Conservation (phyloP, 2,888 invertebrate genomes). For the Vandiemenella viatica region DNA sequence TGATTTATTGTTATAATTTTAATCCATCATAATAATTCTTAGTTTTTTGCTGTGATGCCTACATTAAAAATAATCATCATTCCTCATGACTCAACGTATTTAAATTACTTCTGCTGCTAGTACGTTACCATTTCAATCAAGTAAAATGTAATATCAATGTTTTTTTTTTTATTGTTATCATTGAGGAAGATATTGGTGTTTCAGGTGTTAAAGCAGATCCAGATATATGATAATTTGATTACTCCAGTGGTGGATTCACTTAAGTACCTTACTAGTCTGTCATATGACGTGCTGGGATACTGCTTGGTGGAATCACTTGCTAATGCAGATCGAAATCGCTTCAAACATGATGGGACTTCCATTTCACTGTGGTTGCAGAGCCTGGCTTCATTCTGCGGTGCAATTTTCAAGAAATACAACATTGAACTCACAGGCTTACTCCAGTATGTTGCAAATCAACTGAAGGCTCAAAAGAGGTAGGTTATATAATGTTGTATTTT, state of each 20-base stretch:
- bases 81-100: too few species aligned
- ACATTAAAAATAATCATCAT: too few species aligned
- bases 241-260: slow-evolving; percentile 94
- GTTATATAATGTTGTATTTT: slow-evolving; percentile 4
- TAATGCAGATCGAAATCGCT: slow-evolving; percentile 54
- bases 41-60: too few species aligned
- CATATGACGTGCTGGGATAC: slow-evolving; percentile 90
- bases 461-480: slow-evolving; percentile 89
- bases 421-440: slow-evolving; percentile 88
- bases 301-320: slow-evolving; percentile 88
- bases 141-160: too few species aligned
- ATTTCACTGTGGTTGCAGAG: slow-evolving; percentile 90
- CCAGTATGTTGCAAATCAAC: slow-evolving; percentile 92
- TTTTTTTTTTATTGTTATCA: too few species aligned
- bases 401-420: slow-evolving; percentile 92
- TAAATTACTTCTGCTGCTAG: too few species aligned
- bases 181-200: too few species aligned
- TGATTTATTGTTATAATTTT: too few species aligned
- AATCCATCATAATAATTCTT: too few species aligned
- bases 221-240: slow-evolving; percentile 87
- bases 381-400: slow-evolving; percentile 87
- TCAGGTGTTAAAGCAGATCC: slow-evolving; percentile 61
- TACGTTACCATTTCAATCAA: too few species aligned
- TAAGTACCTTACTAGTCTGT: slow-evolving; percentile 86
- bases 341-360: slow-evolving; percentile 79